Percentiles rank a stretch among this genome's conserved stretches.
Conservation (phyloP, 2,113 vertebrate species). For the Hydropotes inermis region DNA sequence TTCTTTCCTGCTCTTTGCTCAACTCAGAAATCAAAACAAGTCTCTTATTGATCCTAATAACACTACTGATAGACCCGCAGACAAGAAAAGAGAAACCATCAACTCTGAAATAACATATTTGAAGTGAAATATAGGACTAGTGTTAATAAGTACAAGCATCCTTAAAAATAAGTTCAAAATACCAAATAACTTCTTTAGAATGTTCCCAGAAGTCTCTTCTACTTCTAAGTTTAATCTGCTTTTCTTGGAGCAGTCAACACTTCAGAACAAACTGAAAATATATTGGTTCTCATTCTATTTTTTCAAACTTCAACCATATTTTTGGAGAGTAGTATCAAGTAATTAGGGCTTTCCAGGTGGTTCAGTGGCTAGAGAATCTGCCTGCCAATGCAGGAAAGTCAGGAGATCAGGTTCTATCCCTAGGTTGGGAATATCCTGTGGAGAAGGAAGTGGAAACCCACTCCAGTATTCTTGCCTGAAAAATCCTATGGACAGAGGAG, state of each 20-base stretch:
- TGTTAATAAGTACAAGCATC: not conserved
- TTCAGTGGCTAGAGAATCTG: not conserved
- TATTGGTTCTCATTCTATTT: not conserved
- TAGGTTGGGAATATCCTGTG: not conserved
- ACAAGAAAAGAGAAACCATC: not conserved
- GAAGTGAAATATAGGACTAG: not conserved
- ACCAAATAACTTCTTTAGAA: not conserved
- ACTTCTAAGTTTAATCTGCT: not conserved
- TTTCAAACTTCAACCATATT: not conserved
- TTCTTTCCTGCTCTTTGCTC: not conserved
- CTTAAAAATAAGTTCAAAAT: not conserved
- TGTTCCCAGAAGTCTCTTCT: not conserved
- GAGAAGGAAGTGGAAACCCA: not conserved
- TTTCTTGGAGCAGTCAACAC: not conserved
- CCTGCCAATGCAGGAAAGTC: not conserved
- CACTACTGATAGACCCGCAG: not conserved
- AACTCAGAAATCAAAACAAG: not conserved
- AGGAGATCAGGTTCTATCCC: not conserved
- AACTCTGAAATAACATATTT: not conserved
- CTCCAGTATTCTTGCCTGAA: not conserved
- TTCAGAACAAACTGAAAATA: constrained; percentile 39
- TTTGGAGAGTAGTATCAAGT: not conserved
- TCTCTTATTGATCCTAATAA: not conserved
- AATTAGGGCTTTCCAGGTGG: not conserved
- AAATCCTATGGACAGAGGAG: not conserved